A percentile compares a stretch with the other conserved stretches of the same genome.
phyloP scores from a whole-genome alignment of 2,888 invertebrate species.

The Mythimna impura region DNA sequence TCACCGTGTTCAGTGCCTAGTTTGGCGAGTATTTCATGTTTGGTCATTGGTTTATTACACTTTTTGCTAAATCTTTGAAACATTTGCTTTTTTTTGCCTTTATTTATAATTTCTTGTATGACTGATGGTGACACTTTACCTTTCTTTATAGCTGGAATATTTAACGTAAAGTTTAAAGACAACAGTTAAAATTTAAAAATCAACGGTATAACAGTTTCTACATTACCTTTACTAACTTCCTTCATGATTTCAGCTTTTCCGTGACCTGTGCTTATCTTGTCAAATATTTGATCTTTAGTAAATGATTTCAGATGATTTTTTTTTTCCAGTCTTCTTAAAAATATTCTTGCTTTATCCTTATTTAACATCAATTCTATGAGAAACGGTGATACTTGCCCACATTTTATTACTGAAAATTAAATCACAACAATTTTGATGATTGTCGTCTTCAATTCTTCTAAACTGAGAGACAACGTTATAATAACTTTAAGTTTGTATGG shows the following conservation, averaged over 20 bases:
- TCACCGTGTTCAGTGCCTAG: constrained; percentile 32
- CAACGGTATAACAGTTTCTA: background rate
- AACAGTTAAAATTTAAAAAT: background rate
- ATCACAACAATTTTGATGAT: background rate
- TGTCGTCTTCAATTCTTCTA: background rate
- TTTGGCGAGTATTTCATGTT: constrained; percentile 35
- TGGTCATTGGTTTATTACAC: background rate
- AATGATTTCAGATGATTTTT: background rate
- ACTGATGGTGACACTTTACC: constrained; percentile 35
- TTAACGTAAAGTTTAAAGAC: background rate
- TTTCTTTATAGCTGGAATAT: constrained; percentile 36
- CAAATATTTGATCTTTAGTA: constrained; percentile 10
- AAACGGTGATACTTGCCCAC: constrained; percentile 39
- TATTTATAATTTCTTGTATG: constrained; percentile 37
- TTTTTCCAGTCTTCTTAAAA: constrained; percentile 19
- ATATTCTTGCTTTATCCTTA: constrained; percentile 26
- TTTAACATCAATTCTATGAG: constrained; percentile 41
- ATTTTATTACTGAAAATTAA: constrained; percentile 39
- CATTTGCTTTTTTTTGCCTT: background rate
- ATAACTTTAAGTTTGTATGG: background rate
- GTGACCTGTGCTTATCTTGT: constrained; percentile 1
- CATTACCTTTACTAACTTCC: constrained; percentile 30
- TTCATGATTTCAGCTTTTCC: constrained; percentile 23
- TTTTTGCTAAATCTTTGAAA: background rate
- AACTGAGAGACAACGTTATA: background rate